Evolutionary conservation across 2,113 vertebrate species (phyloP).

Genomic region (Brienomyrus longianalis): DNA sequence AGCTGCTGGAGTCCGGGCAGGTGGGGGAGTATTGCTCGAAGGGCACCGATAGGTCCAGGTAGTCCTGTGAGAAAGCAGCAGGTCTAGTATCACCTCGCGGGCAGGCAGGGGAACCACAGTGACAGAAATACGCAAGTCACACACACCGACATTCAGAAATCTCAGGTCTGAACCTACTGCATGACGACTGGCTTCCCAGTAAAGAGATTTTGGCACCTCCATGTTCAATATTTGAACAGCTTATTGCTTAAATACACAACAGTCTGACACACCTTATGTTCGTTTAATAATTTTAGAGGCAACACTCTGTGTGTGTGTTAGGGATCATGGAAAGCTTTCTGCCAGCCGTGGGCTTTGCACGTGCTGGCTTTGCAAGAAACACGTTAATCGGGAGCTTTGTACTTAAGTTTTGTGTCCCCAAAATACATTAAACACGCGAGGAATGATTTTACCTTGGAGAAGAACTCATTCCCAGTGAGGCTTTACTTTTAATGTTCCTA

Average conservation of each 20-base stretch:
- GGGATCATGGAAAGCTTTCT: neutral
- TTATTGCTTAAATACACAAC: neutral
- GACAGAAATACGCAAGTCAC: neutral
- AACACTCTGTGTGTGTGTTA: neutral
- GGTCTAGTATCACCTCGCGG: neutral
- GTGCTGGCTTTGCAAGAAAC: too few species aligned
- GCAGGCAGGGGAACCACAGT: neutral
- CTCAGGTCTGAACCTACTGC: neutral
- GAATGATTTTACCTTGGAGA: neutral
- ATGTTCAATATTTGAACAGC: neutral
- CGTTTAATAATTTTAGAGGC: neutral
- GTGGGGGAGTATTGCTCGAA: constrained; percentile 94
- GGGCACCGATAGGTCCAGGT: constrained; percentile 84
- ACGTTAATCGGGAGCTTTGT: neutral
- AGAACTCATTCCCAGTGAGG: neutral
- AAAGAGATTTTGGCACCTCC: neutral
- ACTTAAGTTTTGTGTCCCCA: neutral
- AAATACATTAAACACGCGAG: neutral
- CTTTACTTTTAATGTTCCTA: neutral
- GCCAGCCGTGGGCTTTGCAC: neutral
- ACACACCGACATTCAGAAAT: neutral
- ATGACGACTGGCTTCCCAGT: neutral
- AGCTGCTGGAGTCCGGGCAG: constrained; percentile 88
- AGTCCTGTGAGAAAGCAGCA: constrained; percentile 46
- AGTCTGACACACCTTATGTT: neutral